These are phyloP conservation scores for Seira ritae DNA, from an alignment of 2,888 invertebrate species.

Conservation along the genomic window DNA sequence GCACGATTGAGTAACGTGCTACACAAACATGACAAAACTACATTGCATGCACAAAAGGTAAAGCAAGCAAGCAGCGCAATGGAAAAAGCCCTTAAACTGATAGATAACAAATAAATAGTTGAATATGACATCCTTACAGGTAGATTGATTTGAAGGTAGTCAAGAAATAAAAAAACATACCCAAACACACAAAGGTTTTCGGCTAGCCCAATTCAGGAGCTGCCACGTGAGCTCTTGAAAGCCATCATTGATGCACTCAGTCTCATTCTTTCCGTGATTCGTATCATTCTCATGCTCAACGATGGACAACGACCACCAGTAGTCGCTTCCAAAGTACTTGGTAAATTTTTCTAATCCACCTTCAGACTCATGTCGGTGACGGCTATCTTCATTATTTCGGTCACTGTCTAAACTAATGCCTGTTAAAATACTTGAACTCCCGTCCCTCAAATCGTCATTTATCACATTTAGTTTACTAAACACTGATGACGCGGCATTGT, in stretches of 20 bases:
- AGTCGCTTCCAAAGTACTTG: slow-evolving; percentile 26
- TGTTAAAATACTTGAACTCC: slow-evolving; percentile 2
- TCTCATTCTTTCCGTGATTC: slow-evolving; percentile 26
- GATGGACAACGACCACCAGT: slow-evolving; percentile 38
- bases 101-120: background rate
- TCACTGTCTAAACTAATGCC: slow-evolving; percentile 5
- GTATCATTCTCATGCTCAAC: background rate
- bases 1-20: background rate
- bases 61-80: too few relatives aligned
- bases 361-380: background rate
- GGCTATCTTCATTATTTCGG: background rate
- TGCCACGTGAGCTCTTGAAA: slow-evolving; percentile 65
- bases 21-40: background rate
- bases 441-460: background rate
- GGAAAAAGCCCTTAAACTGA: too few relatives aligned
- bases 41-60: too few relatives aligned
- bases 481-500: background rate
- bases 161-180: slow-evolving; percentile 74
- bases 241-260: slow-evolving; percentile 29
- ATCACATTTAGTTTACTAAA: background rate
- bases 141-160: background rate
- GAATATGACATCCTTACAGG: background rate
- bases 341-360: slow-evolving; percentile 18
- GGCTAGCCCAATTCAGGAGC: slow-evolving; percentile 73
- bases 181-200: slow-evolving; percentile 78